Evolutionary conservation across 2,113 vertebrate genomes (phyloP).

Genomic region (Poecilia latipinna): DNA sequence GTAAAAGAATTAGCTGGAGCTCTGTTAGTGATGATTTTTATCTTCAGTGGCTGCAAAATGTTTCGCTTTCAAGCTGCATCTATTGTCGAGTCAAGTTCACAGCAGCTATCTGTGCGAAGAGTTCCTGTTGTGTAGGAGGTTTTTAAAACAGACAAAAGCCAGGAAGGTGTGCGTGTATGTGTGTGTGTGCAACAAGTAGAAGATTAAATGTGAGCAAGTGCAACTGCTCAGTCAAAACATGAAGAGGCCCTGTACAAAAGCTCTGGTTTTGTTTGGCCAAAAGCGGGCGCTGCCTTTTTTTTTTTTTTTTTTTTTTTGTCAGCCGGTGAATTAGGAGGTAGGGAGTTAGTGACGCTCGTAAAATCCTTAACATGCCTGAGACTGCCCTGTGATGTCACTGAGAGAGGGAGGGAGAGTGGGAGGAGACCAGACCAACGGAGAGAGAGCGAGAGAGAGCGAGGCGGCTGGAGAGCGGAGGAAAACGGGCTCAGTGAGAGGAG

Average conservation of each 20-base stretch:
- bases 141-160: conserved; percentile 17
- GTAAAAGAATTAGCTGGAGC: not conserved
- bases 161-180: conserved; percentile 1
- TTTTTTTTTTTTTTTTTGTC: not conserved
- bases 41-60: conserved; percentile 2
- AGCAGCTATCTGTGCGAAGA: conserved; percentile 24
- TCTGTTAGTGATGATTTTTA: not conserved
- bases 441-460: conserved; percentile 58
- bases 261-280: conserved; percentile 10
- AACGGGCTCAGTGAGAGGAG: conserved; percentile 51
- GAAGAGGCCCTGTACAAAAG: conserved; percentile 20
- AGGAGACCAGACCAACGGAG: conserved; percentile 59
- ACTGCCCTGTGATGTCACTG: conserved; percentile 81
- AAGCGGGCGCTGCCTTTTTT: conserved; percentile 27
- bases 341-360: conserved; percentile 64
- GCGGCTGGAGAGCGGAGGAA: conserved; percentile 66
- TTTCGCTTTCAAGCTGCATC: conserved; percentile 20
- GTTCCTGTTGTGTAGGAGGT: conserved; percentile 53
- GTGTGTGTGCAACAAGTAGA: conserved; percentile 25
- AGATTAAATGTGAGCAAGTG: conserved; percentile 5
- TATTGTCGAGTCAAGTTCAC: conserved; percentile 25
- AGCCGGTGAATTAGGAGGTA: conserved; percentile 35
- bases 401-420: conserved; percentile 51
- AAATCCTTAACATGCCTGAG: conserved; percentile 81
- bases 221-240: conserved; percentile 6